These are phyloP conservation scores for Mimumesa dahlbomi DNA, from an alignment of 2,888 invertebrate genomes.

Conservation along the genomic window DNA sequence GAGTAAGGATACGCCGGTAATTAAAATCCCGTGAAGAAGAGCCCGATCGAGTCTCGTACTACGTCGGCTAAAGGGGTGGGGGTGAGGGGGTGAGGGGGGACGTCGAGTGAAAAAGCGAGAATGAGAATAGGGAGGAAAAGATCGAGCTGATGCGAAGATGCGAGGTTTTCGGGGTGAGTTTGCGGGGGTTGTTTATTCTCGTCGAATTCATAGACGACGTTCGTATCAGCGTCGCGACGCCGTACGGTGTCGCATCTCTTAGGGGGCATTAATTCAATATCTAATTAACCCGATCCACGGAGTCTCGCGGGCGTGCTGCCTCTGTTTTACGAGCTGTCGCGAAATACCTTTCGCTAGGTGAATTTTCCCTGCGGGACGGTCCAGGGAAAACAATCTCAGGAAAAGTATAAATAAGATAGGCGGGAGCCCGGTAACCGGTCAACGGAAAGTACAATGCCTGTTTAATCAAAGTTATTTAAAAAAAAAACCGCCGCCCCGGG, in stretches of 20 bases:
- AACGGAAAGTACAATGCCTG: conserved; percentile 4
- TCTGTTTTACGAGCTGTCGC: conserved; percentile 66
- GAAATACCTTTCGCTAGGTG: conserved; percentile 34
- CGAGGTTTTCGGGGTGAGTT: conserved; percentile 9
- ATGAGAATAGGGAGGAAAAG: conserved; percentile 1
- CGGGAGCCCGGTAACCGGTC: conserved; percentile 20
- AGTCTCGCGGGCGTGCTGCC: conserved; percentile 57
- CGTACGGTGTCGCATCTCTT: conserved; percentile 45
- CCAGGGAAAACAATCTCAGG: conserved; percentile 43
- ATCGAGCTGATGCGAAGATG: conserved; percentile 1
- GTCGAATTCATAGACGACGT: conserved; percentile 35
- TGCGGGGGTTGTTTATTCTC: conserved; percentile 32
- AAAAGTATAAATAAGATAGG: conserved; percentile 40
- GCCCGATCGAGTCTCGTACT: conserved; percentile 46
- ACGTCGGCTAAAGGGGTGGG: conserved; percentile 14
- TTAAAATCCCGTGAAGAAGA: conserved; percentile 72
- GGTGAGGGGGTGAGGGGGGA: conserved; percentile 23
- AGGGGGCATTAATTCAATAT: conserved; percentile 69
- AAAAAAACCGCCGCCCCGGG: conserved; percentile 24
- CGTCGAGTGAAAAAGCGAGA: conserved; percentile 10
- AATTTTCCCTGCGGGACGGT: conserved; percentile 13
- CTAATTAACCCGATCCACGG: conserved; percentile 64
- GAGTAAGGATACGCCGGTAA: conserved; percentile 74
- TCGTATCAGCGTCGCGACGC: neutral
- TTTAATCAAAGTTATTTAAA: conserved; percentile 30